Base-by-base conservation (phyloP, 2,888 invertebrate genomes). In the Choristoneura rosaceana region DNA sequence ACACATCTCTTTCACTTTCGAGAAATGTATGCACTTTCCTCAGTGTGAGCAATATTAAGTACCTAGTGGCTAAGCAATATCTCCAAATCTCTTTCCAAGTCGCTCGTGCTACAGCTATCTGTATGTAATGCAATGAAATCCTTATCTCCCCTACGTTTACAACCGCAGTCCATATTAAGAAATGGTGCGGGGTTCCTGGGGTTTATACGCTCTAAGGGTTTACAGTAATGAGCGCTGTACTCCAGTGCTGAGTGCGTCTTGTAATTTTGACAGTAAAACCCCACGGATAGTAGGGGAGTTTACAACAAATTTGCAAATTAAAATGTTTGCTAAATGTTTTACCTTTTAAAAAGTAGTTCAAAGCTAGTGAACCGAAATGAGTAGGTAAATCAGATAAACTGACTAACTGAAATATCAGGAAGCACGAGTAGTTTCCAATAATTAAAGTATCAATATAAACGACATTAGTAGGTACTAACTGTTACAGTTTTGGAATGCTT, bases 131-230 rank as follows among this genome's bases (percentile, higher is more conserved):
- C 84, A 76, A 77, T 75, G 71, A 82, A 64, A 64, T 52, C 81
- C 84, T 86, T 84, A 87, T 84, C 87, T 83, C 79, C 80, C 79
- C 82, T 81, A 80, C 88, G 88, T 90, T 89, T 87, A 89, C 89
- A 85, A 89, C 84, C 75, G 25, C 65, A 66, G 65, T 55, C 64
- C 81, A 84, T 80, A 86, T 85, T 81, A 85, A 79, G 79, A 78
- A 84, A 83, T 86, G 87, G 87, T 77, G 78, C 79, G 81, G 83
- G 81, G 80, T 77, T 79, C 74, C 74, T 76, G 77, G 79, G 81
- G 81, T 79, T 78, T 61, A 58, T 58, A 59, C 14, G 25, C 25
- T 61, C 33, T 61, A 61, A 52, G 69, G 60, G 62, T 50, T 52
- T 69, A 69, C 38, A 61, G 38, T 47, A 61, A 69, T 50, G 62